Conservation (phyloP, 1,140 invertebrate species). For the Coelopa frigida region DNA sequence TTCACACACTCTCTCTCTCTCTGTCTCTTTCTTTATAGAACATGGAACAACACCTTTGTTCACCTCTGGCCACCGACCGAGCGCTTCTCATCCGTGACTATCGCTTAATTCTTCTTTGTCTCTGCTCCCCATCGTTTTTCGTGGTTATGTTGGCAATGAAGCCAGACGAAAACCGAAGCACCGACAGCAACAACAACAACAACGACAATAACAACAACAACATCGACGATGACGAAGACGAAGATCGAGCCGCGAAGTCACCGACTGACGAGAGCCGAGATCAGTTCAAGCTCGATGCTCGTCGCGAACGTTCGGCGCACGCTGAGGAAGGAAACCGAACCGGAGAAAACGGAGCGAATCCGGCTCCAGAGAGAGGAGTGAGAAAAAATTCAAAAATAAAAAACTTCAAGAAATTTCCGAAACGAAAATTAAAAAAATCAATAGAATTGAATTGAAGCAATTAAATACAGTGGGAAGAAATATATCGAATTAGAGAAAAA, state of each 20-base stretch:
- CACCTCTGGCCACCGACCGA: too few relatives aligned
- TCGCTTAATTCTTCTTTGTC: too few relatives aligned
- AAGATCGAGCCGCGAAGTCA: constrained; percentile 1
- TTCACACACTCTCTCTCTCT: too few relatives aligned
- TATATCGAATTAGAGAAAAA: too few relatives aligned
- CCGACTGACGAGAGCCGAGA: constrained; percentile 2
- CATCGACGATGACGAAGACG: neutral
- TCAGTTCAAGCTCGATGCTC: constrained; percentile 9
- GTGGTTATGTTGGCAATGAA: too few relatives aligned
- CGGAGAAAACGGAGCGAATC: neutral
- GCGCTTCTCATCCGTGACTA: too few relatives aligned
- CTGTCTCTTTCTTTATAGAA: too few relatives aligned
- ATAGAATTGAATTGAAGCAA: too few relatives aligned
- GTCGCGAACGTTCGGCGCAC: constrained; percentile 1
- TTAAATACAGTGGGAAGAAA: too few relatives aligned
- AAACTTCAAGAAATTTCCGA: constrained; percentile 2
- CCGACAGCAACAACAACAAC: neutral
- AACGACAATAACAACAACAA: constrained; percentile 1
- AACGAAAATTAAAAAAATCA: neutral
- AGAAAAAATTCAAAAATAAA: neutral
- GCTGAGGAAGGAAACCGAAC: constrained; percentile 1
- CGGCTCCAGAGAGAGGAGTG: neutral
- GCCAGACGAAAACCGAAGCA: too few relatives aligned
- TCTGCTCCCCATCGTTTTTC: too few relatives aligned
- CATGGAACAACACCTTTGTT: too few relatives aligned